These are phyloP conservation scores for Scrobipalpa costella DNA, from an alignment of 2,888 invertebrate genomes.

Conservation along the genomic window DNA sequence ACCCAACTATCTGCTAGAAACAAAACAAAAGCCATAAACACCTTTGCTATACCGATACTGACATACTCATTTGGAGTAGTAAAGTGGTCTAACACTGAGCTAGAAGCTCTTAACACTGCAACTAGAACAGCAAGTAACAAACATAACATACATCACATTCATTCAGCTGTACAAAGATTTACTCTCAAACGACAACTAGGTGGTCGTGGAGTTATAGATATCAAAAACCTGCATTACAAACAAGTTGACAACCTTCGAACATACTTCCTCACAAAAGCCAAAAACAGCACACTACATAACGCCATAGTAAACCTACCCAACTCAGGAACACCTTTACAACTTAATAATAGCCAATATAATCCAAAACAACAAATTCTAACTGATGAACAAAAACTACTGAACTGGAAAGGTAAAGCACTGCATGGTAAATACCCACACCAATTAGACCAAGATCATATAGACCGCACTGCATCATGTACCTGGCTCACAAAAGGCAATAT, in stretches of 20 bases:
- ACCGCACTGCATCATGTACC: too few relatives aligned
- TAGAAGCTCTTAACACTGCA: too few relatives aligned
- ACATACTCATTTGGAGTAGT: too few relatives aligned
- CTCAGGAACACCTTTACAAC: not conserved
- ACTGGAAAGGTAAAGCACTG: not conserved
- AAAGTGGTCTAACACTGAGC: too few relatives aligned
- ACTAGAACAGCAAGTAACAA: too few relatives aligned
- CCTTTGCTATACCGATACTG: not conserved
- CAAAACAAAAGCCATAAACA: not conserved
- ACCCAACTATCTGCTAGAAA: not conserved
- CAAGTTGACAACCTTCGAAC: not conserved
- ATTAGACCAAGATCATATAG: too few relatives aligned
- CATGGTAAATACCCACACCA: too few relatives aligned
- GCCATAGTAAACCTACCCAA: not conserved
- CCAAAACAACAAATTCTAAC: not conserved
- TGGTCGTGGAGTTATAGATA: not conserved
- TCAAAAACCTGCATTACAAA: not conserved
- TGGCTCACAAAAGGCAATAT: too few relatives aligned
- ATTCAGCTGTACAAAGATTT: too few relatives aligned
- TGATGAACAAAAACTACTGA: not conserved
- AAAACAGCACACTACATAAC: not conserved
- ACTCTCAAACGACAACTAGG: not conserved
- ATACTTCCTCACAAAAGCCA: too few relatives aligned
- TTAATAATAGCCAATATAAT: too few relatives aligned
- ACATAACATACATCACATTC: too few relatives aligned